Evolutionary conservation across 2,888 invertebrate species (phyloP), one percentile per base, ranked within the genome.

Genomic region (Pachliopta kotzebuea): DNA sequence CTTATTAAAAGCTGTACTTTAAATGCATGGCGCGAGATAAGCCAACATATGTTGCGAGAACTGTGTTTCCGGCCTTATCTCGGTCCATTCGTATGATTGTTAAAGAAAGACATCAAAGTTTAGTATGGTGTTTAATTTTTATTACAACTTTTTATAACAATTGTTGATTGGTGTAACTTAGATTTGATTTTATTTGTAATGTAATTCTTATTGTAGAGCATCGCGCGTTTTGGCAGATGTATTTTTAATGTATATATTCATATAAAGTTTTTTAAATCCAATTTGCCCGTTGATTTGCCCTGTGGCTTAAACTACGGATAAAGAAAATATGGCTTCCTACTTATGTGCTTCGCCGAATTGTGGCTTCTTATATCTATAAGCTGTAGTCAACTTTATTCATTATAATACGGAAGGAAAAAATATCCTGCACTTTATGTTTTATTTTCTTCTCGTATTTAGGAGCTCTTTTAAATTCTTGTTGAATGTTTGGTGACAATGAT

Each of bases 1-100:
- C 77, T 74, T 78, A 87, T 85, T 85, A 85, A 85, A 85, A 86
- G 79, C 81, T 84, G 73, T 76, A 84, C 74, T 87, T 80, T 79
- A 81, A 78, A 80, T 77, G 78, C 74, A 78, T 78, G 81, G 80
- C 80, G 72, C 69, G 73, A 76, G 84, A 87, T 84, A 85, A 85
- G 81, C 72, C 72, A 72, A 79, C 84, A 86, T 85, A 77, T 86
- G 86, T 81, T 78, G 73, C 70, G 75, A 71, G 74, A 70, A 76
- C 77, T 75, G 67, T 68, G 67, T 69, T 71, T 67, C 66, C 67
- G 56, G 21, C 62, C 29, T 66, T 65, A 67, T 65, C 65, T 61
- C 45, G 29, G 23, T 23, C 20, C 21, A 52, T 60, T 53, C 23
- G 26, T 45, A 45, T 53, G 17, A 21, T 50, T 52, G 52, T 57